Evolutionary conservation across 1,140 invertebrate species (phyloP), one percentile per base, ranked within the genome.

Genomic region (Notospermus geniculatus): DNA sequence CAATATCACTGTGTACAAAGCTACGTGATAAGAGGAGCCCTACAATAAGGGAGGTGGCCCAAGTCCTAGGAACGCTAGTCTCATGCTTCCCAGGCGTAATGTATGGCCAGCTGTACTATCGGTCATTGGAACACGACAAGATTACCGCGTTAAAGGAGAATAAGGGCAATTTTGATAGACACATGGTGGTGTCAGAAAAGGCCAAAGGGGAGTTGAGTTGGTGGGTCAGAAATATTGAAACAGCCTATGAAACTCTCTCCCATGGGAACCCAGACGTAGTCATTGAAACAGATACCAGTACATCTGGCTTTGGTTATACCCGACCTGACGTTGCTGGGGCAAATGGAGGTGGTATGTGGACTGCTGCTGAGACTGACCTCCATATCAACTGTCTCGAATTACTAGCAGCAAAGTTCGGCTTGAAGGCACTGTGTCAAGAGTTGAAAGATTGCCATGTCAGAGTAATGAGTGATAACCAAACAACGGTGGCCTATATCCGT

Each of bases 121-220:
- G 55, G 55, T 13, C 25, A 27, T 54, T 65, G 22, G 67, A 68
- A 25, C 58, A 55, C 17, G 46, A 52, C 7, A 63, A 63, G 54
- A 36, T 5, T 19, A 1, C 11, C 17, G 25, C 30, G 22, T 46
- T 64, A 41, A 58, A 59, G 29, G 1, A 50, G 13, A 1, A 15
- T n/a, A 29, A 43, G 4, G 54, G 55, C 7, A 30, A 55, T 54
- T 62, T 58, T 52, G 39, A 59, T 17, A 1, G 22, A 22, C 60
- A 56, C 23, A 62, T 59, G 39, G 1, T 17, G 39, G 11, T 43
- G 39, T 43, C 39, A 43, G 39, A 43, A 11, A 11, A 43, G 11
- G 39, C 39, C 19, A 43, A 43, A 43, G 19, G 11, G 4, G 58
- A 61, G 25, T 19, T 65, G 9, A 7, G 54, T 13, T 61, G 63